Percentiles rank a stretch among this genome's conserved stretches.
Evolutionary conservation across 1,140 invertebrate genomes (phyloP).

Genomic region (Neodiprion lecontei): DNA sequence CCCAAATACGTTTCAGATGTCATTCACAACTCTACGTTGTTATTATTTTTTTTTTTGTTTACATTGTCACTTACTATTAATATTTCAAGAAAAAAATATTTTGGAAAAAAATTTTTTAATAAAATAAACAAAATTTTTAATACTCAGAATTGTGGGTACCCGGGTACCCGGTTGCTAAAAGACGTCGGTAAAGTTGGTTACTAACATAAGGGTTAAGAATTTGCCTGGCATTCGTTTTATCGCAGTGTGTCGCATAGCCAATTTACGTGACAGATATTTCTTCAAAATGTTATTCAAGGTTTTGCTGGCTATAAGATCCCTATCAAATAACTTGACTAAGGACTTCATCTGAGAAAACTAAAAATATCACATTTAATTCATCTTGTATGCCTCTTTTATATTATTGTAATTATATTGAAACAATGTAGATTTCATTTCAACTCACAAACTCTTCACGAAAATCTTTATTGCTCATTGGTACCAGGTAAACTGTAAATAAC

Average conservation of each 20-base stretch:
- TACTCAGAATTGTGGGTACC: background rate
- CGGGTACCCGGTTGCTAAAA: conserved; percentile 10
- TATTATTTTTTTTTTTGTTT: background rate
- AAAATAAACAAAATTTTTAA: conserved; percentile 6
- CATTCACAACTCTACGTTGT: background rate
- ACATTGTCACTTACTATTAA: background rate
- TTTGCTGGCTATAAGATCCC: background rate
- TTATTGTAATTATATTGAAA: background rate
- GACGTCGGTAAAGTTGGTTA: conserved; percentile 13
- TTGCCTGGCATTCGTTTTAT: background rate
- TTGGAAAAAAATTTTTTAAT: conserved; percentile 1
- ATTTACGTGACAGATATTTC: background rate
- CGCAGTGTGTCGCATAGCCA: background rate
- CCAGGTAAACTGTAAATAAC: too few relatives aligned
- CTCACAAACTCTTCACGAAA: background rate
- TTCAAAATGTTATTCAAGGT: background rate
- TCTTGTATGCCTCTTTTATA: background rate
- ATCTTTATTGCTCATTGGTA: background rate
- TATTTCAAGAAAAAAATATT: background rate
- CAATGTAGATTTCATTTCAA: background rate
- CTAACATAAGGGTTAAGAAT: conserved; percentile 13
- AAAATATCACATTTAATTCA: background rate
- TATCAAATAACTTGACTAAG: background rate
- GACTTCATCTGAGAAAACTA: background rate
- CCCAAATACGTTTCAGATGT: background rate